Evolutionary conservation across 23 tunicate genomes (phyloP).

Genomic region (Trididemnum clinides): DNA sequence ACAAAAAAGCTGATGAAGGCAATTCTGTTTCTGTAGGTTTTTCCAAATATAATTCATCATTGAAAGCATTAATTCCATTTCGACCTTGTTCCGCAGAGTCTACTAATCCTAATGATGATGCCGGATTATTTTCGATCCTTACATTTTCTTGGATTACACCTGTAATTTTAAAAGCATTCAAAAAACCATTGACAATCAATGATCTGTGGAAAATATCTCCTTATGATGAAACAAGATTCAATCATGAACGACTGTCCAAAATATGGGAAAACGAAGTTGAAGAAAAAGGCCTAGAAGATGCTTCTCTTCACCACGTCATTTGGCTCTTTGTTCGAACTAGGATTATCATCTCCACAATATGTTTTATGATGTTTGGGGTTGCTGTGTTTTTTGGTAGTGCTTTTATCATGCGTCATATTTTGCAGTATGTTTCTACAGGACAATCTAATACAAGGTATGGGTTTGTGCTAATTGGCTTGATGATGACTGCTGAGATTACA

Average conservation of each 20-base stretch:
- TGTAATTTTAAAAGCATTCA: slow-evolving; percentile 53
- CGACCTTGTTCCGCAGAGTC: slow-evolving; percentile 22
- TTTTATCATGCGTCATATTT: slow-evolving; percentile 41
- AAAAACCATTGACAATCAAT: slow-evolving; percentile 39
- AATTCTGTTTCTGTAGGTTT: too few relatives aligned
- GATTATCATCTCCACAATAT: slow-evolving; percentile 29
- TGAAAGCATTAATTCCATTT: slow-evolving; percentile 60
- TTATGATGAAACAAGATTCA: slow-evolving; percentile 52
- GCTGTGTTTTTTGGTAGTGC: slow-evolving; percentile 55
- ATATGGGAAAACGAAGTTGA: slow-evolving; percentile 70
- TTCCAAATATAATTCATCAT: slow-evolving; percentile 53
- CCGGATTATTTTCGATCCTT: slow-evolving; percentile 72
- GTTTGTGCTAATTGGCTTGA: slow-evolving; percentile 18
- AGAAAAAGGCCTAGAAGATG: slow-evolving; percentile 42
- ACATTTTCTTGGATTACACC: slow-evolving; percentile 76
- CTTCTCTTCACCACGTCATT: slow-evolving; percentile 54
- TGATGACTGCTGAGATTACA: slow-evolving; percentile 34
- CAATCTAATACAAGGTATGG: slow-evolving; percentile 10
- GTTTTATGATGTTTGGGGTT: slow-evolving; percentile 16
- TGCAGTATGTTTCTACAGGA: slow-evolving; percentile 42
- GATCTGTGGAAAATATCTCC: slow-evolving; percentile 65
- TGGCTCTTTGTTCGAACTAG: slow-evolving; percentile 63
- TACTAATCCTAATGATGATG: slow-evolving; percentile 68
- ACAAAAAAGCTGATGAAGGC: too few relatives aligned
- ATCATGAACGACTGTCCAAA: slow-evolving; percentile 43